These are phyloP conservation scores for Peromyscus aztecus DNA, from an alignment of 2,797 vertebrate genomes.

Conservation along the genomic window DNA sequence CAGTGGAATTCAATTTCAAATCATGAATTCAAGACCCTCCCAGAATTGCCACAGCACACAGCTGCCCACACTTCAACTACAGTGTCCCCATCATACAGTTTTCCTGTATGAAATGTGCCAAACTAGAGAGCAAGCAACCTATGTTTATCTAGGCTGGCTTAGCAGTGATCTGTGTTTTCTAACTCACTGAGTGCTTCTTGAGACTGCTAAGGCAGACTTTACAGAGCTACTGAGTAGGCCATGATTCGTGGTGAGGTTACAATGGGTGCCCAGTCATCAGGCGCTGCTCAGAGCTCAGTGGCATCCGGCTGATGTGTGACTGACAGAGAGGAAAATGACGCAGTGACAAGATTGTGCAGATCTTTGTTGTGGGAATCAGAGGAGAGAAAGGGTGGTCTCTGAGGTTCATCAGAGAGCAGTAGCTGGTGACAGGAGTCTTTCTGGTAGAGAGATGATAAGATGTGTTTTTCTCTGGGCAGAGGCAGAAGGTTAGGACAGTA, in stretches of 20 bases:
- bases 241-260: background rate
- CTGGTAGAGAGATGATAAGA: background rate
- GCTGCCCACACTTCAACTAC: background rate
- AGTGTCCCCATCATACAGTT: background rate
- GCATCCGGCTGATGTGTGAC: background rate
- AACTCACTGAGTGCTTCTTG: background rate
- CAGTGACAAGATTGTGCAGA: background rate
- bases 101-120: background rate
- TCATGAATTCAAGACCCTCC: background rate
- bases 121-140: background rate
- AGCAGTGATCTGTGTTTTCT: background rate
- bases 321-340: background rate
- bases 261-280: background rate
- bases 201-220: background rate
- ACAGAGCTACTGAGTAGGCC: background rate
- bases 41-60: background rate
- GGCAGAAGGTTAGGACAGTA: background rate
- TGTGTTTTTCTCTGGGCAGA: accelerated
- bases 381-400: background rate
- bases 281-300: background rate
- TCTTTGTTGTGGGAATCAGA: background rate
- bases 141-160: background rate
- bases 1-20: background rate
- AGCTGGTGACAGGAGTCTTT: background rate
- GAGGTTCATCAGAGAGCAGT: background rate